Evolutionary conservation across 1,140 invertebrate genomes (phyloP).

Genomic region (Coenobita brevimanus): DNA sequence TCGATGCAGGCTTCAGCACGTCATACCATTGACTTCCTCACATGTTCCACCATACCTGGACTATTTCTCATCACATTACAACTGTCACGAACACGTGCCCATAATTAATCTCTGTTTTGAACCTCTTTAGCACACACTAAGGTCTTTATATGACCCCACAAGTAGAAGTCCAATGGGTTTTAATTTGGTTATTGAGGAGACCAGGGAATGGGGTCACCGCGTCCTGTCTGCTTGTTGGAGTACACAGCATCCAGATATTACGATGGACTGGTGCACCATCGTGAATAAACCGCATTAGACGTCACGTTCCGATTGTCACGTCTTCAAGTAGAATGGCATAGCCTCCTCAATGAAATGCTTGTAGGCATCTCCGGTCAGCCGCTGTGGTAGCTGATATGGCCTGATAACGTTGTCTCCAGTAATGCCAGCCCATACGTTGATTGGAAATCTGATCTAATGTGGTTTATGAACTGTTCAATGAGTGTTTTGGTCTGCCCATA

Average conservation of each 20-base stretch:
- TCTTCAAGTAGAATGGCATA: not conserved
- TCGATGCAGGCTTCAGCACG: too few species aligned
- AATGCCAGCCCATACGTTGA: not conserved
- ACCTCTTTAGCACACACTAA: not conserved
- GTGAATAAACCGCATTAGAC: not conserved
- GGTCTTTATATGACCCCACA: not conserved
- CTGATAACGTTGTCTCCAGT: not conserved
- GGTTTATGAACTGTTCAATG: not conserved
- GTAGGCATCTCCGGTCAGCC: not conserved
- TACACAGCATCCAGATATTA: not conserved
- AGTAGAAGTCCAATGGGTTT: not conserved
- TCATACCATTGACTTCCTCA: too few species aligned
- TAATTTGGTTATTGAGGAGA: not conserved
- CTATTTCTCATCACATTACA: not conserved
- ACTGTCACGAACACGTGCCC: not conserved
- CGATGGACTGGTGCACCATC: not conserved
- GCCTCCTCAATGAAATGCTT: not conserved
- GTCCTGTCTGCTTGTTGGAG: not conserved
- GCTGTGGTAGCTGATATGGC: not conserved
- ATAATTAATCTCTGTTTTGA: not conserved
- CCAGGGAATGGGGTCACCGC: not conserved
- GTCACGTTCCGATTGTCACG: not conserved
- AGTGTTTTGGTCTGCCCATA: not conserved
- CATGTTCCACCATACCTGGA: not conserved
- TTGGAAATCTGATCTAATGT: not conserved